Evolutionary conservation across 2,113 vertebrate species (phyloP).

Genomic region (Ailurus styani): DNA sequence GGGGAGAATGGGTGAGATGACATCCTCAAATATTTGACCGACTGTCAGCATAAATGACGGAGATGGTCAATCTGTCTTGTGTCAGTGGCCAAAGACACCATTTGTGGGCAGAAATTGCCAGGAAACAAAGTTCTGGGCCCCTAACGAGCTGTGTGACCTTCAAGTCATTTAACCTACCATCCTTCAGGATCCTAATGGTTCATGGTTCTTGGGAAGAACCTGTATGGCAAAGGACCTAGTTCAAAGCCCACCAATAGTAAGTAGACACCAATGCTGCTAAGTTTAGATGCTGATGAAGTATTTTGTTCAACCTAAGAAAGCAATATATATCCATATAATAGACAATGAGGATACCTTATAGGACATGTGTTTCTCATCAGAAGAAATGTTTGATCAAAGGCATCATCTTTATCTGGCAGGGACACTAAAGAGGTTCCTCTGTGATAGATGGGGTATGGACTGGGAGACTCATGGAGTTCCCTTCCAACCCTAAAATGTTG

Average conservation of each 20-base stretch:
- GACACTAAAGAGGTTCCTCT: neutral
- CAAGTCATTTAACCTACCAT: neutral
- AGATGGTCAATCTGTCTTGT: neutral
- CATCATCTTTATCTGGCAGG: neutral
- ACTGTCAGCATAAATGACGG: neutral
- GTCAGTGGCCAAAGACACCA: neutral
- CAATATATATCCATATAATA: neutral
- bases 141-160: neutral
- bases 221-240: neutral
- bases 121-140: neutral
- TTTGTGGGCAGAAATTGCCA: neutral
- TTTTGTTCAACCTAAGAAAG: neutral
- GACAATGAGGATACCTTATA: neutral
- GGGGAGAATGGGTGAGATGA: neutral
- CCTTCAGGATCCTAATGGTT: neutral
- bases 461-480: neutral
- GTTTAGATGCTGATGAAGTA: neutral
- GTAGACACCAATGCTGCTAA: neutral
- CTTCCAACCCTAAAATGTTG: neutral
- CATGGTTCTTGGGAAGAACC: neutral
- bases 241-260: neutral
- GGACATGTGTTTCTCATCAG: neutral
- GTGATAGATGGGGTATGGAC: neutral
- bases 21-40: neutral
- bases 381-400: neutral